Percentiles rank a stretch among this genome's conserved stretches.
Conservation (phyloP, 1,140 invertebrate genomes). For the Aporrectodea caliginosa region DNA sequence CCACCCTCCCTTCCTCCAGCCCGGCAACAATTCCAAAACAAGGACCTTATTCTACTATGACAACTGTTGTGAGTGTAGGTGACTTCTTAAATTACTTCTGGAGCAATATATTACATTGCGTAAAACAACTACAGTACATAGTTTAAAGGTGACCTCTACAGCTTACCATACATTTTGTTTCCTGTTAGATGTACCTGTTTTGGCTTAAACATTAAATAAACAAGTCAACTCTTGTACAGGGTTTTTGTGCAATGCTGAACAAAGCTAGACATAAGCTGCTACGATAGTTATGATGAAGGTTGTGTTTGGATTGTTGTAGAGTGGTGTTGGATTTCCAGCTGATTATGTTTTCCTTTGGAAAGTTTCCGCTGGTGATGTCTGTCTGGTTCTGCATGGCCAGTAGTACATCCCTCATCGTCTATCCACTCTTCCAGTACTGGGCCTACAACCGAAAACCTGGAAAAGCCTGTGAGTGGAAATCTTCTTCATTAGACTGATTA, state of each 20-base stretch:
- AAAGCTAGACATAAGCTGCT: background rate
- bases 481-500: background rate
- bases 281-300: slow-evolving; percentile 16
- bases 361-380: slow-evolving; percentile 59
- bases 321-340: slow-evolving; percentile 60
- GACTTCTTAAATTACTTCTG: no score
- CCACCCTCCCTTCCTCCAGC: no score
- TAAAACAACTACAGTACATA: no score
- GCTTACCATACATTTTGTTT: background rate
- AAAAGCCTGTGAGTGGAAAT: background rate
- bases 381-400: slow-evolving; percentile 62
- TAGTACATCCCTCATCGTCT: slow-evolving; percentile 57
- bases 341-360: slow-evolving; percentile 60
- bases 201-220: background rate
- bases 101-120: no score
- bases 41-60: no score
- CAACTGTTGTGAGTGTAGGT: no score
- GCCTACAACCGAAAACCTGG: slow-evolving; percentile 37
- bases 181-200: background rate
- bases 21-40: no score
- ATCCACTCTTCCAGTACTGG: slow-evolving; percentile 61
- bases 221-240: background rate
- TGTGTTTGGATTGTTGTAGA: slow-evolving; percentile 50
- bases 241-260: background rate
- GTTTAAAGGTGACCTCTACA: background rate